phyloP scores from a whole-genome alignment of 2,888 invertebrate genomes.

The Lamproptera curius region DNA sequence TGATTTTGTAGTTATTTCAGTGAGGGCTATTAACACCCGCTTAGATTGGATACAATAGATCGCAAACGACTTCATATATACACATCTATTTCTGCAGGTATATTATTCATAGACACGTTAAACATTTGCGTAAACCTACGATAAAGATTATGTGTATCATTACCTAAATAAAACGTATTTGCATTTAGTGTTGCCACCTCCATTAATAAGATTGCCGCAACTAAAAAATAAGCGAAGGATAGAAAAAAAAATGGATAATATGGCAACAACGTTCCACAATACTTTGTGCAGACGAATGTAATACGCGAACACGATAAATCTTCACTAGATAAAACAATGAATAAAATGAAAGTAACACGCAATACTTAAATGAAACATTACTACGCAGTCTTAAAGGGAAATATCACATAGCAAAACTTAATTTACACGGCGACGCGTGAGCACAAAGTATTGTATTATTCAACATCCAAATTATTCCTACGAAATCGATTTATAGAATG shows the following conservation, averaged over 20 bases:
- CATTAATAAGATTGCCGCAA: slow-evolving; percentile 30
- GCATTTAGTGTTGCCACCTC: slow-evolving; percentile 36
- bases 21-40: slow-evolving; percentile 12
- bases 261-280: slow-evolving; percentile 39
- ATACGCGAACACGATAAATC: slow-evolving; percentile 6
- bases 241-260: slow-evolving; percentile 20
- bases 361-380: slow-evolving; percentile 43
- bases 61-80: slow-evolving; percentile 35
- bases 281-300: slow-evolving; percentile 46
- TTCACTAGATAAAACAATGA: slow-evolving; percentile 18
- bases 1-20: not conserved
- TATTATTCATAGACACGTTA: slow-evolving; percentile 3
- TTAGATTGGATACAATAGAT: too few species aligned
- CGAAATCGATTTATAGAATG: not conserved
- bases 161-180: slow-evolving; percentile 17
- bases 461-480: not conserved
- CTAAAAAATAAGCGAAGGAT: slow-evolving; percentile 23
- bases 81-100: slow-evolving; percentile 10
- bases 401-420: slow-evolving; percentile 36
- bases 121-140: not conserved
- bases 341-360: slow-evolving; percentile 26
- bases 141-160: not conserved
- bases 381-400: slow-evolving; percentile 41
- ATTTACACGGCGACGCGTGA: slow-evolving; percentile 23
- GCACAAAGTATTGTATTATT: slow-evolving; percentile 26